Evolutionary conservation across 2,797 vertebrate genomes (phyloP), one percentile per base, ranked within the genome.

Genomic region (Alcedo quadribrachys): DNA sequence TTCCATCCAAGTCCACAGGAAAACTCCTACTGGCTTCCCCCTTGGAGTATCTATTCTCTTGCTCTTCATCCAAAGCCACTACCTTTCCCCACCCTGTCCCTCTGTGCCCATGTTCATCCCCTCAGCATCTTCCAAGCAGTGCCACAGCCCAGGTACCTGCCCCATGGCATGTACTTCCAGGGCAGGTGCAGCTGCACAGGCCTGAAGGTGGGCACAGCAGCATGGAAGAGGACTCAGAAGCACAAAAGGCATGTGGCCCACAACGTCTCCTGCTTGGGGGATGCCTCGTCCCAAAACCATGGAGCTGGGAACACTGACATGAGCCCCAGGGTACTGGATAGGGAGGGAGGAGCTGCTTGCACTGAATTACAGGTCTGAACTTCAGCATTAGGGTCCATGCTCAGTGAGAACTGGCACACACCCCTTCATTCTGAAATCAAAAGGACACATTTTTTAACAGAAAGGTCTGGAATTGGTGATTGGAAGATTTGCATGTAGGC

Each of bases 381-480:
- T 4, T 91, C 81, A 61, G 19, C 33, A 35, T n/a, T 46, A 55
- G 76, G 8, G 62, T 60, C 27, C 25, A 13, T 25, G 61, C 85
- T 75, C 9, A 5, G 28, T 19, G 61, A 79, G 93, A 91, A 88
- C 46, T 51, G 85, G 19, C 73, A 85, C 3, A 5, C 53, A 55
- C 37, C 24, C 73, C 84, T 91, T 88, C 79, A 88, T 96, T 95
- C 81, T 60, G 86, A 94, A 93, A 92, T 93, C 89, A 93, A 96
- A 80, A 92, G 75, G 88, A 92, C 82, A 92, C 96, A 93, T 93
- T 91, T 93, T 46, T 77, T 87, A 95, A 93, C 93, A 97, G 96
- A 98, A 97, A 97, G 96, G 94, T 97, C 97, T 97, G 95, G 54
- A 97, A 97, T 91, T 96, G 96, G 97, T 97, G 97, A 97, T 93